A percentile compares a stretch with the other conserved stretches of the same genome.
These are phyloP conservation scores for Paradoxurus hermaphroditus DNA, from an alignment of 2,113 vertebrate genomes.

Conservation along the genomic window DNA sequence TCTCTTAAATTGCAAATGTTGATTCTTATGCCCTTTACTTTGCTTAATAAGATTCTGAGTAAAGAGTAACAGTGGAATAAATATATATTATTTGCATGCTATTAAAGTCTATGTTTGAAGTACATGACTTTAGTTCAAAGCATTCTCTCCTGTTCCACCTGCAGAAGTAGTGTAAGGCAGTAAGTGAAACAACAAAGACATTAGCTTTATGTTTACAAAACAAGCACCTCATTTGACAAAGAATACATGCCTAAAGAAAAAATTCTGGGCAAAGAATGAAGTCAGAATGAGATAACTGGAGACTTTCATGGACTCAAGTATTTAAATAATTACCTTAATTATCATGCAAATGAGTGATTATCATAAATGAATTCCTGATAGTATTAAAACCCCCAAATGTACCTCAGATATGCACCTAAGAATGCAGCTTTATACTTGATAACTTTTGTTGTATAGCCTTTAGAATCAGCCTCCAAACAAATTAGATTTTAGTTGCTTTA, in stretches of 20 bases:
- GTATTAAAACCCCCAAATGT: not conserved
- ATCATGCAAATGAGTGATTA: not conserved
- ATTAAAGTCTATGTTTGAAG: not conserved
- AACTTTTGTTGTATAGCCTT: not conserved
- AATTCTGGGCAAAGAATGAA: not conserved
- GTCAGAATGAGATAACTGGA: not conserved
- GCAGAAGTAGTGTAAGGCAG: not conserved
- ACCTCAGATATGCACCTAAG: not conserved
- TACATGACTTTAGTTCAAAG: not conserved
- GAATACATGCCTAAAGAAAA: not conserved
- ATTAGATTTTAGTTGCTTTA: conserved; percentile 36
- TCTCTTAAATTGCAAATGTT: not conserved
- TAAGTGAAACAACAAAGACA: not conserved
- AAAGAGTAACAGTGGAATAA: not conserved
- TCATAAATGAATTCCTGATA: conserved; percentile 31
- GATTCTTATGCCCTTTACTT: not conserved
- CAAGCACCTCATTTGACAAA: not conserved
- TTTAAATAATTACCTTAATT: conserved; percentile 57
- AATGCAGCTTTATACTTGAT: not conserved
- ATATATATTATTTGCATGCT: not conserved
- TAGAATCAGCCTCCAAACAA: conserved; percentile 29
- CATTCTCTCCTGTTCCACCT: not conserved
- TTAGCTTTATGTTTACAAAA: not conserved
- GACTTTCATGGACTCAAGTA: conserved; percentile 5
- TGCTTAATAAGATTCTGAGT: not conserved